phyloP scores from a whole-genome alignment of 2,797 vertebrate genomes.

The Coracias cyanogaster region DNA sequence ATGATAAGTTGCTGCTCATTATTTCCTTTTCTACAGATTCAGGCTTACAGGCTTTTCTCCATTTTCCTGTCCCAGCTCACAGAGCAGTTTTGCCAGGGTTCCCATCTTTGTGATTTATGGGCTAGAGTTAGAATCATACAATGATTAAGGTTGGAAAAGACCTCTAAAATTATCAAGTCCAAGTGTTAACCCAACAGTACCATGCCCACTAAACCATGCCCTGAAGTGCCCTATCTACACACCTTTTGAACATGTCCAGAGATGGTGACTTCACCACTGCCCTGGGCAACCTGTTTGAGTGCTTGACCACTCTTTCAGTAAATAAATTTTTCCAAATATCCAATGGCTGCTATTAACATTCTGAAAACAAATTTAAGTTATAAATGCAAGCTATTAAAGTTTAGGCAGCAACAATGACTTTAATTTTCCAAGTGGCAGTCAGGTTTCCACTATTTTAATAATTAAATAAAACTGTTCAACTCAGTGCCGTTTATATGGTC shows the following conservation, averaged over 20 bases:
- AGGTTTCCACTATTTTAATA: background rate
- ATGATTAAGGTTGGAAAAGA: no score
- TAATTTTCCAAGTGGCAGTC: background rate
- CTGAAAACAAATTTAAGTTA: background rate
- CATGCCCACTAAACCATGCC: no score
- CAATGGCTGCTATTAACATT: background rate
- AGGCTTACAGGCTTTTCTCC: background rate
- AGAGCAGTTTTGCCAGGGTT: background rate
- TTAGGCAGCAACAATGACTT: background rate
- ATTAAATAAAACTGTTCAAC: background rate
- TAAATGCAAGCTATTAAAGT: background rate
- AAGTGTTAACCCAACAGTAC: no score
- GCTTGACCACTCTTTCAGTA: no score
- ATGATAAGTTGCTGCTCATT: background rate
- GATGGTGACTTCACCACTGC: no score
- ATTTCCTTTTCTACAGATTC: background rate
- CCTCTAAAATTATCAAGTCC: no score
- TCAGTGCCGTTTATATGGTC: background rate
- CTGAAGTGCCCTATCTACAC: no score
- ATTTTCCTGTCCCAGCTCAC: background rate
- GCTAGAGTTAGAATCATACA: background rate
- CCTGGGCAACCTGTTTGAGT: no score
- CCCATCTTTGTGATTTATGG: background rate
- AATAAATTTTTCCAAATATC: no score
- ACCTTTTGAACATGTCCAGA: no score